Evolutionary conservation across 2,888 invertebrate genomes (phyloP), one percentile per base, ranked within the genome.

Genomic region (Cephus sareptanus): DNA sequence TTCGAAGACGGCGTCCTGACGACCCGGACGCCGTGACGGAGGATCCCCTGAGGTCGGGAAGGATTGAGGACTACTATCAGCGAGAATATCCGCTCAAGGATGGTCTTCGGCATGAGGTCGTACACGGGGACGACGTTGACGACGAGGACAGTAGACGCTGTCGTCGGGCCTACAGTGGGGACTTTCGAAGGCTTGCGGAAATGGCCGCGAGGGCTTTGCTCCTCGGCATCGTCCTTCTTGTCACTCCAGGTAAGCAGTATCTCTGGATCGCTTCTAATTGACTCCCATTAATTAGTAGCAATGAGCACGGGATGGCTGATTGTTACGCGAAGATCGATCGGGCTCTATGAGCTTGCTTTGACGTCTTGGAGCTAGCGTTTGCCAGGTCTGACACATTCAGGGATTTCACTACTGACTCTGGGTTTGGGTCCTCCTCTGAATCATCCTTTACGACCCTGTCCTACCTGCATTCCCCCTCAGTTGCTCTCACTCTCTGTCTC

Each of bases 161-260:
- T 83, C 85, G 86, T 82, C 87, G 86, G 77, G 84, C 87, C 84
- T 88, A 86, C 83, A 86, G 86, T 86, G 87, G 86, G 84, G 87
- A 87, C 82, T 85, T 89, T 77, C 86, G 89, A 82, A 87, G 90
- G 82, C 85, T 89, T 87, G 86, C 87, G 84, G 89, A 90, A 83
- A 89, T 90, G 87, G 87, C 87, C 79, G 86, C 89, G 82, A 89
- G 87, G 82, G 87, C 89, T 79, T 81, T 91, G 77, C 86, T 91
- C 81, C 88, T 91, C 85, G 89, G 90, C 69, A 86, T 91, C 85
- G 87, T 89, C 79, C 89, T 91, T 78, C 88, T 91, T 86, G 87
- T 91, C 84, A 88, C 90, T 78, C 91, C 91, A 86, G 91, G 91
- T 90, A 83, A 40, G 75, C 75, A 56, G 33, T 40, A 11, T 30